Percentiles rank a stretch among this genome's conserved stretches.
Conservation (phyloP, 2,888 invertebrate genomes). For the Nomada ferruginata region DNA sequence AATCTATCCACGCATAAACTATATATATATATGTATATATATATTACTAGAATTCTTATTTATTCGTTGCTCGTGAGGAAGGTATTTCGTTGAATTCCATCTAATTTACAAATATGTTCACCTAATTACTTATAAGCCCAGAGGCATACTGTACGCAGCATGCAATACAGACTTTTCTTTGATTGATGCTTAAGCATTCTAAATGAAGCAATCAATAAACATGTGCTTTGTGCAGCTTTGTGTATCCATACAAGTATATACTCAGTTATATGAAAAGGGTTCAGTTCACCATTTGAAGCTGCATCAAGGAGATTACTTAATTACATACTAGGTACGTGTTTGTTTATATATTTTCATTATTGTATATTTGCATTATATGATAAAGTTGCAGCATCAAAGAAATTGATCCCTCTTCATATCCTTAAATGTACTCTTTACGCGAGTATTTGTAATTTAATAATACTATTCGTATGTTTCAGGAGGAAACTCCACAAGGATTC, state of each 20-base stretch:
- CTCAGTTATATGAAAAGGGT: constrained; percentile 82
- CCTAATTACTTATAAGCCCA: constrained; percentile 34
- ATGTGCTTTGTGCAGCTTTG: constrained; percentile 70
- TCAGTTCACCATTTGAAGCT: constrained; percentile 84
- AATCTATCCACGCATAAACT: background rate
- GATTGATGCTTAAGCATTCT: constrained; percentile 62
- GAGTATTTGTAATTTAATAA: constrained; percentile 6
- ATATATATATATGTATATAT: constrained; percentile 3
- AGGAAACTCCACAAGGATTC: constrained; percentile 99
- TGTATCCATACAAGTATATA: constrained; percentile 65
- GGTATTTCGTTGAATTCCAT: constrained; percentile 7
- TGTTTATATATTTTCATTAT: constrained; percentile 78
- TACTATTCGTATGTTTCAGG: constrained; percentile 90
- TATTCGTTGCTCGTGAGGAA: constrained; percentile 30
- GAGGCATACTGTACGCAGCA: constrained; percentile 67
- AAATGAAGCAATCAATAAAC: constrained; percentile 57
- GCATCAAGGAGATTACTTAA: constrained; percentile 82
- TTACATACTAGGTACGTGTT: constrained; percentile 83
- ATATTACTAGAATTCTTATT: constrained; percentile 32
- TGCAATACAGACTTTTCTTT: constrained; percentile 64
- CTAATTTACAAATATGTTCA: constrained; percentile 33
- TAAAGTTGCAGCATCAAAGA: constrained; percentile 81
- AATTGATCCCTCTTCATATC: constrained; percentile 83
- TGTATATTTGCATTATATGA: constrained; percentile 64
- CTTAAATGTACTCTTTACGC: constrained; percentile 8